Evolutionary conservation across 2,888 invertebrate genomes (phyloP), one percentile per base, ranked within the genome.

Genomic region (Julus scandinavius): DNA sequence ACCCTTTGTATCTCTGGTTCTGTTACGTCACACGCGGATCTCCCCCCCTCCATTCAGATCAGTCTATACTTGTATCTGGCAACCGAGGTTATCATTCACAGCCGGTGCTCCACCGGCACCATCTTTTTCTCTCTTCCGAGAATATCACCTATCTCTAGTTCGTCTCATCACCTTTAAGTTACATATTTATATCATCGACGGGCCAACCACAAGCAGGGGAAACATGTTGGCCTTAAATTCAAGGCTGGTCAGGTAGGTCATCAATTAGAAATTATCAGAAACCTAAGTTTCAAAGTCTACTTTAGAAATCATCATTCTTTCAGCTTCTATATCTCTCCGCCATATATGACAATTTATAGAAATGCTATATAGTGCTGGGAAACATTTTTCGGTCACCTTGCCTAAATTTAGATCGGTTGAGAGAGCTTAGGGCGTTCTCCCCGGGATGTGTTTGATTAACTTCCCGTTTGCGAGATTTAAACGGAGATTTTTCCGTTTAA

Each of bases 181-280:
- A 29, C 6, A 9, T 9, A 72, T 72, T 20, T 72, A 45, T 5
- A 72, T 72, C 63, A 17, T 29, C 63, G 20, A 5, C 63, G 5
- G 63, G 54, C 54, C 45, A 45, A 45, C 7, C 45, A 45, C 45
- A 45, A 45, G 41, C 50, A 50, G 54, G 15, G 13, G 2, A 20
- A 20, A n/a, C 20, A 72, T 72, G 63, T 72, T 72, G 63, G 63
- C 63, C 63, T 17, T 72, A 7, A 72, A 72, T 72, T 72, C 63
- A 20, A 20, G 63, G 63, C 63, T 72, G 63, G 20, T 72, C 63
- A 72, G 63, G 63, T 72, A 72, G 63, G 63, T 72, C 63, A 6
- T 45, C 45, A 5, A 45, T 45, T 45, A 45, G 29, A 45, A 45
- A 45, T 45, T 45, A 45, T 45, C 7, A 45, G 45, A 2, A 45